These are phyloP conservation scores for Homarus americanus DNA, from an alignment of 1,140 invertebrate species.

Conservation along the genomic window DNA sequence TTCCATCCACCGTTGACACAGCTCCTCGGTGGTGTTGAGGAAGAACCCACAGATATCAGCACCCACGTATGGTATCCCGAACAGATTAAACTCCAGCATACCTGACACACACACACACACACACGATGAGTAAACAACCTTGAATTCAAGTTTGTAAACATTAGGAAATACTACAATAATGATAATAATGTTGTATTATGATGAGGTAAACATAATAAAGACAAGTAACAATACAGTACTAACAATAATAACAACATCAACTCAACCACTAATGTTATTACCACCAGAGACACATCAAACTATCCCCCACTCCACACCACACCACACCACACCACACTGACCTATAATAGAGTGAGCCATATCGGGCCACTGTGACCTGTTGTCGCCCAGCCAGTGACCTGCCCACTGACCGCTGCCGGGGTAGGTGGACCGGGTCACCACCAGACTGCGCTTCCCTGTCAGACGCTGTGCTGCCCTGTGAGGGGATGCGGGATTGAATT, in stretches of 20 bases:
- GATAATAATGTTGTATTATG: too few relatives aligned
- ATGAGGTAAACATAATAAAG: too few relatives aligned
- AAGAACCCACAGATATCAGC: constrained; percentile 82
- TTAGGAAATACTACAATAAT: too few relatives aligned
- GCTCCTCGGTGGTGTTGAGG: constrained; percentile 78
- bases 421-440: constrained; percentile 91
- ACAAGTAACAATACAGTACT: too few relatives aligned
- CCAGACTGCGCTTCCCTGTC: constrained; percentile 83
- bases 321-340: too few relatives aligned
- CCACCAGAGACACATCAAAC: too few relatives aligned
- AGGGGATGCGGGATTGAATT: too few relatives aligned
- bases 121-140: too few relatives aligned
- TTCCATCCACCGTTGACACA: constrained; percentile 81
- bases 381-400: constrained; percentile 96
- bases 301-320: too few relatives aligned
- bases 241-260: too few relatives aligned
- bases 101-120: constrained; percentile 75
- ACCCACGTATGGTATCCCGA: constrained; percentile 80
- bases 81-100: constrained; percentile 87
- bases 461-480: constrained; percentile 57
- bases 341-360: constrained; percentile 82
- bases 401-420: constrained; percentile 87
- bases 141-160: too few relatives aligned
- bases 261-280: too few relatives aligned
- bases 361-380: constrained; percentile 85